Conservation (phyloP, 1,140 invertebrate genomes). For the Muscidifurax raptorellus region DNA sequence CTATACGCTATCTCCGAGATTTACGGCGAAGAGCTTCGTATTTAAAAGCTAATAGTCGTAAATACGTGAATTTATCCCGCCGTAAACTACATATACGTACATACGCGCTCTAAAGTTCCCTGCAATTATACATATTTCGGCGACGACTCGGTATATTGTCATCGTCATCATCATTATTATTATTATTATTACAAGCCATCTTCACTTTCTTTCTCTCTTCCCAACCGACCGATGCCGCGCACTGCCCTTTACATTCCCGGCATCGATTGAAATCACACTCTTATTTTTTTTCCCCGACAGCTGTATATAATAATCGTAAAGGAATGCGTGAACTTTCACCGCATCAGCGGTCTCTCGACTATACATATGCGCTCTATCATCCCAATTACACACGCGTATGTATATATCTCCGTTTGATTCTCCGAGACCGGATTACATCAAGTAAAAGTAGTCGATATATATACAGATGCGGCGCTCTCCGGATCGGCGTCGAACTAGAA, state of each 20-base stretch:
- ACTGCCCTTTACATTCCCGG: background rate
- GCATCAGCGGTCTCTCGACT: background rate
- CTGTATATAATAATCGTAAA: no score
- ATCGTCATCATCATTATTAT: no score
- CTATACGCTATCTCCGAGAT: background rate
- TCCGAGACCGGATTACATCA: background rate
- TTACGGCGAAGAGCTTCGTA: background rate
- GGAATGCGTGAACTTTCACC: conserved; percentile 15
- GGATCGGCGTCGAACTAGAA: conserved; percentile 28
- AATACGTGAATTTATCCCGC: background rate
- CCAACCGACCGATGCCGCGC: no score
- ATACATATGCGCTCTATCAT: background rate
- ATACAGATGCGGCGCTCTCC: background rate
- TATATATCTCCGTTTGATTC: background rate
- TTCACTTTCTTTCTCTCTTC: background rate
- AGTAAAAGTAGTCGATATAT: background rate
- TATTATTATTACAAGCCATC: background rate
- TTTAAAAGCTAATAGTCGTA: conserved; percentile 8
- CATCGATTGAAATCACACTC: background rate
- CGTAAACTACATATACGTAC: background rate
- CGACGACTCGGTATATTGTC: no score
- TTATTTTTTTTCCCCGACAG: background rate
- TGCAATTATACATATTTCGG: no score
- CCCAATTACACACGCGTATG: no score
- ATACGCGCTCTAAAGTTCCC: no score